Percentiles rank a stretch among this genome's conserved stretches.
Evolutionary conservation across 2,888 invertebrate genomes (phyloP).

Genomic region (Lasius fuliginosus): DNA sequence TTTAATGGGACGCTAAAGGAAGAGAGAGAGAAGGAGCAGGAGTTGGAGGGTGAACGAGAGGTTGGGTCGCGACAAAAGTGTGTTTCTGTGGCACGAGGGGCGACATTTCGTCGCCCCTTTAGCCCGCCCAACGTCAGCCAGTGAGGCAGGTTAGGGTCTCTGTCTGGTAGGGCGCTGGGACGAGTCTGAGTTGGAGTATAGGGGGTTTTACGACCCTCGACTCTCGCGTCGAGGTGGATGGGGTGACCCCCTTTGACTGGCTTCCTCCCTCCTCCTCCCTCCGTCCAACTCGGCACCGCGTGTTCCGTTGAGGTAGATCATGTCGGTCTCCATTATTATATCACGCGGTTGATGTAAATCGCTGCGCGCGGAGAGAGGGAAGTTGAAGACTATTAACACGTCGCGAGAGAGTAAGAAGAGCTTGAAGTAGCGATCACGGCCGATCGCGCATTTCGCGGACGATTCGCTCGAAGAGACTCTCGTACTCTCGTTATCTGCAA

Average conservation of each 20-base stretch:
- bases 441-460: slow-evolving; percentile 41
- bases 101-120: slow-evolving; percentile 73
- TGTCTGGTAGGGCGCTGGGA: slow-evolving; percentile 77
- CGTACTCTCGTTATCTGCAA: slow-evolving; percentile 15
- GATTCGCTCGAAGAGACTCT: slow-evolving; percentile 51
- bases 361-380: slow-evolving; percentile 25
- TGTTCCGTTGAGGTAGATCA: slow-evolving; percentile 76
- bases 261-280: slow-evolving; percentile 29
- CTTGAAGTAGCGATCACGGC: slow-evolving; percentile 38
- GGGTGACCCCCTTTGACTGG: slow-evolving; percentile 63
- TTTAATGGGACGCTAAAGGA: slow-evolving; percentile 30
- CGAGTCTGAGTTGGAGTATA: slow-evolving; percentile 71
- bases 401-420: slow-evolving; percentile 53
- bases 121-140: slow-evolving; percentile 77
- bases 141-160: slow-evolving; percentile 80
- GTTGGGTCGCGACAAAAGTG: slow-evolving; percentile 77
- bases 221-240: slow-evolving; percentile 67
- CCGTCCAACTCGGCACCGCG: slow-evolving; percentile 58
- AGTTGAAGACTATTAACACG: slow-evolving; percentile 60
- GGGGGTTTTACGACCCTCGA: slow-evolving; percentile 83
- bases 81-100: slow-evolving; percentile 82
- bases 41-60: slow-evolving; percentile 59
- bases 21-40: slow-evolving; percentile 42
- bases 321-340: slow-evolving; percentile 79
- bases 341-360: slow-evolving; percentile 60